phyloP scores from a whole-genome alignment of 2,797 vertebrate species.

The Anomalospiza imberbis region DNA sequence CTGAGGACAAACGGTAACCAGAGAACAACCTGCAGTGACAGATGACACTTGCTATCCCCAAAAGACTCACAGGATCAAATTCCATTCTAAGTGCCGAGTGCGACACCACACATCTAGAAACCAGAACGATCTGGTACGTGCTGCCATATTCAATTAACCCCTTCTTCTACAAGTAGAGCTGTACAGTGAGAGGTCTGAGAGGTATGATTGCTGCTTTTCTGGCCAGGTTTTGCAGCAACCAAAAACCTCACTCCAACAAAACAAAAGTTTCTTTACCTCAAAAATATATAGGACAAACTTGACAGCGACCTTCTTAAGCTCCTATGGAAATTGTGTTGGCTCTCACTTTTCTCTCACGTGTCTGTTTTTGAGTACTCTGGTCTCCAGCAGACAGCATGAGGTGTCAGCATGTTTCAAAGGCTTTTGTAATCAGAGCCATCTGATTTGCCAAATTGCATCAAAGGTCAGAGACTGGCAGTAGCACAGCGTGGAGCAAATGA shows the following conservation, averaged over 20 bases:
- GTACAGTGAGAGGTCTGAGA: background rate
- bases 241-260: background rate
- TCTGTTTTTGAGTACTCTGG: background rate
- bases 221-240: background rate
- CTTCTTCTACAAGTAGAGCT: background rate
- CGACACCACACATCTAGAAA: background rate
- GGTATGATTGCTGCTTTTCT: background rate
- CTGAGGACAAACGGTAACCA: background rate
- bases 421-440: background rate
- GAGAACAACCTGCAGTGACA: background rate
- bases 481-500: background rate
- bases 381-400: rapidly evolving
- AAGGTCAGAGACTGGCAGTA: background rate
- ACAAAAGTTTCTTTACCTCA: background rate
- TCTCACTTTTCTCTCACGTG: background rate
- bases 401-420: background rate
- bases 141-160: background rate
- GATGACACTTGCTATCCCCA: background rate
- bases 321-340: rapidly evolving
- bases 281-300: background rate
- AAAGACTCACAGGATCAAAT: background rate
- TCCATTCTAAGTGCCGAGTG: background rate
- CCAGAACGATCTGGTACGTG: background rate
- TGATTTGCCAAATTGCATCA: background rate
- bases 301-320: background rate